These are phyloP conservation scores for Sternarchorhynchus goeldii DNA, from an alignment of 2,797 vertebrate genomes.

Conservation along the genomic window DNA sequence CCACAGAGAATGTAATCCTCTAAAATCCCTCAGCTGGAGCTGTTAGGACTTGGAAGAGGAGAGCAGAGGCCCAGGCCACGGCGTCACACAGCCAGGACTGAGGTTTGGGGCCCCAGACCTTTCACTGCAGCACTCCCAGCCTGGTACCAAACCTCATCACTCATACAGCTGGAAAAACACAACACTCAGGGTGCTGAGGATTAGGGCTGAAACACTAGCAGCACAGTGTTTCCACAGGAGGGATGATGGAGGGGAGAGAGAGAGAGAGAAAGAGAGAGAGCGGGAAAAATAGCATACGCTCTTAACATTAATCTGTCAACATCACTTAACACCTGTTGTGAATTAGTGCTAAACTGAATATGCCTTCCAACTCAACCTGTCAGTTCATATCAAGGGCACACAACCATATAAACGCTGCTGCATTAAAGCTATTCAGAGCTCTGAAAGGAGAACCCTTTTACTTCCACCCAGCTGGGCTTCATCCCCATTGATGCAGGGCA, in stretches of 20 bases:
- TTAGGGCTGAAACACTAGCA: conserved; percentile 29
- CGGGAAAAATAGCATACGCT: conserved; percentile 17
- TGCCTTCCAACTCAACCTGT: conserved; percentile 25
- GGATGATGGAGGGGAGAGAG: neutral
- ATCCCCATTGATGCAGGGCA: conserved; percentile 42
- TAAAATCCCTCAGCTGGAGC: conserved; percentile 30
- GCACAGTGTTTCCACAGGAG: neutral
- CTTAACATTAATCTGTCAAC: conserved; percentile 36
- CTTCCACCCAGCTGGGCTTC: conserved; percentile 10
- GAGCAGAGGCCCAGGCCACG: conserved; percentile 36
- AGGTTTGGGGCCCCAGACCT: neutral
- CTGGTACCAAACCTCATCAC: conserved; percentile 22
- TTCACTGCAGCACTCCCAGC: conserved; percentile 4
- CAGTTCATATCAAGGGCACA: conserved; percentile 44
- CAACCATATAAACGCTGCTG: conserved; percentile 50
- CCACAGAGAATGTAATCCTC: conserved; percentile 45
- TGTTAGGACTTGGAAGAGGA: conserved; percentile 46
- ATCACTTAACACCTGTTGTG: conserved; percentile 51
- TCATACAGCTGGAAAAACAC: conserved; percentile 14
- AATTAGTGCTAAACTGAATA: conserved; percentile 19
- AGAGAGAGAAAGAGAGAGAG: neutral
- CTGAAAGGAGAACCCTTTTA: conserved; percentile 42
- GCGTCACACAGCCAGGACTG: neutral
- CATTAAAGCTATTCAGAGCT: conserved; percentile 45
- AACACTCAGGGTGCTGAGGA: conserved; percentile 24